These are phyloP conservation scores for Lepidonotus clava DNA, from an alignment of 2,888 invertebrate species.

Conservation along the genomic window DNA sequence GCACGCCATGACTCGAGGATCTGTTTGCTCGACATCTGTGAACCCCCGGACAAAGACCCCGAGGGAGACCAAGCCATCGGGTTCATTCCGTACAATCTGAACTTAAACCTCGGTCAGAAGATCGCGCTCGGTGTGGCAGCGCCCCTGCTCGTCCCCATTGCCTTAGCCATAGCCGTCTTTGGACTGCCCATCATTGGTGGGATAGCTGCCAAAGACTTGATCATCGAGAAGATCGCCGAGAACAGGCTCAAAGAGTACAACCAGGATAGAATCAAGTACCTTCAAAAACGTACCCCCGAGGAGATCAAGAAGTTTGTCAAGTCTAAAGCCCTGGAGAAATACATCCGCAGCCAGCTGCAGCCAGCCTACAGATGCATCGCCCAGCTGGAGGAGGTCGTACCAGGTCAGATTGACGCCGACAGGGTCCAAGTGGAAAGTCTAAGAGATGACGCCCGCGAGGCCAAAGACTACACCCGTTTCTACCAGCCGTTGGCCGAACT, in stretches of 20 bases:
- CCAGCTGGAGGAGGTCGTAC: constrained; percentile 60
- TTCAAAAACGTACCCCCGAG: constrained; percentile 62
- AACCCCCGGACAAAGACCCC: constrained; percentile 46
- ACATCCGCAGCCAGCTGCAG: constrained; percentile 55
- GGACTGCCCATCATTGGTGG: constrained; percentile 68
- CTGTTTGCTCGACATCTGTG: constrained; percentile 54
- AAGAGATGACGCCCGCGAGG: constrained; percentile 58
- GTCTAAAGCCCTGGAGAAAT: constrained; percentile 58
- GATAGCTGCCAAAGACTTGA: constrained; percentile 63
- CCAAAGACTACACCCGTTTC: constrained; percentile 57
- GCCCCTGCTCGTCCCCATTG: constrained; percentile 65
- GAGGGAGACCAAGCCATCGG: constrained; percentile 34
- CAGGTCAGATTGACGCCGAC: constrained; percentile 61
- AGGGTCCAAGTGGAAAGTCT: constrained; percentile 57
- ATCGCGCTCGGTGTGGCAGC: constrained; percentile 66
- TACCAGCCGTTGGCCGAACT: constrained; percentile 66
- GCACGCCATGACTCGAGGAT: constrained; percentile 58
- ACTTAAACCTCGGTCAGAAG: constrained; percentile 59
- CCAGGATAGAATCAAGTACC: constrained; percentile 59
- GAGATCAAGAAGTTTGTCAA: constrained; percentile 64
- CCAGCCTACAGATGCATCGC: constrained; percentile 57
- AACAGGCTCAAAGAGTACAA: constrained; percentile 62
- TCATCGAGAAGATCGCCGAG: constrained; percentile 62
- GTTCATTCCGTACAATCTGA: constrained; percentile 57
- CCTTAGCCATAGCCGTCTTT: constrained; percentile 66